phyloP scores from a whole-genome alignment of 2,797 vertebrate genomes.

The Notolabrus celidotus region DNA sequence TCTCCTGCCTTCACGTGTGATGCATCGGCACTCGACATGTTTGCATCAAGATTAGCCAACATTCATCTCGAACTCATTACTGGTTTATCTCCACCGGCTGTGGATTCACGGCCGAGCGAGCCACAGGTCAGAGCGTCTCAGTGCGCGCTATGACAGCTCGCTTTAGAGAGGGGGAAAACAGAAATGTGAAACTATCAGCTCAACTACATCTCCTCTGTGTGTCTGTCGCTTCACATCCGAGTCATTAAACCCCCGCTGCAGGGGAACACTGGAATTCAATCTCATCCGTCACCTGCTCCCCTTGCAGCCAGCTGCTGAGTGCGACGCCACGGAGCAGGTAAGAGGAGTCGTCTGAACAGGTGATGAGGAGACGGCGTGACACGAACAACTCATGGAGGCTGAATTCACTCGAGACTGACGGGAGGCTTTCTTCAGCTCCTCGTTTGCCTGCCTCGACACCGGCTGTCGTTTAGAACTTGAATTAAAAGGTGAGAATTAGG shows the following conservation, averaged over 20 bases:
- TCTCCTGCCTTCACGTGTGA: not conserved
- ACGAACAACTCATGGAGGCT: not conserved
- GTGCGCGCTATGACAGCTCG: not conserved
- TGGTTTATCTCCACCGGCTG: not conserved
- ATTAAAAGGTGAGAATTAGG: constrained; percentile 16
- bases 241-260: constrained; percentile 21
- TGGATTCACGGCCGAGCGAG: not conserved
- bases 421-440: not conserved
- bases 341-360: constrained; percentile 30
- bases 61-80: not conserved
- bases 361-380: constrained; percentile 26
- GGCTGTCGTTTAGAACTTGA: not conserved
- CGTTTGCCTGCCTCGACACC: constrained; percentile 19
- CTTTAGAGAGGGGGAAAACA: constrained; percentile 27
- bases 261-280: constrained; percentile 71
- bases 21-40: not conserved
- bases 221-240: constrained; percentile 28
- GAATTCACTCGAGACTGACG: not conserved
- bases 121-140: not conserved
- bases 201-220: not conserved
- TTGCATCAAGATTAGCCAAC: not conserved
- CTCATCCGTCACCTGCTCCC: constrained; percentile 54
- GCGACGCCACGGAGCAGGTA: not conserved
- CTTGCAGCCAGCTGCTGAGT: constrained; percentile 32
- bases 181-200: not conserved